Evolutionary conservation across 2,888 invertebrate species (phyloP), one percentile per base, ranked within the genome.

Genomic region (Gryllus longicercus): DNA sequence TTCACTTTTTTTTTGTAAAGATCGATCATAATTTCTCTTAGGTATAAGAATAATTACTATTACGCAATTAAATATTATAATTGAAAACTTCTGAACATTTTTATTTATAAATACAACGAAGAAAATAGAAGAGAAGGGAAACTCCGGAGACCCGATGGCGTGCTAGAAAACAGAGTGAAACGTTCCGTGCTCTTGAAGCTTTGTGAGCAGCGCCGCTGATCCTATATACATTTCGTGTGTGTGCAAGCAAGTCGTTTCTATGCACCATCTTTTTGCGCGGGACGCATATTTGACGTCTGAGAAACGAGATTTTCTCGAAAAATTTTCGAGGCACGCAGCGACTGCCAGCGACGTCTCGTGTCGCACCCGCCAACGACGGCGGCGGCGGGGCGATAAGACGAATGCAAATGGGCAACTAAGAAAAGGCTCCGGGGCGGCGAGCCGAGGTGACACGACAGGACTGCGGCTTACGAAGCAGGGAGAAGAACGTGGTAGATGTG

Each of bases 401-500:
- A 50, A 21, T 21, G 49, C 25, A 11, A 50, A 76, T 76, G 50
- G 18, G 50, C 49, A 10, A 16, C 74, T 21, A 74, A 21, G 21
- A 21, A n/a, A n/a, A n/a, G 21, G 76, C 49, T 38, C 76, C 25
- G 50, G 50, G 76, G 23, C 50, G 76, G 11, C 49, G 76, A 4
- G 76, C 14, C 21, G 38, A 38, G 38, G 38, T 38, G 16, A 76
- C 76, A 23, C 50, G 50, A 21, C 49, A 21, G 21, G 76, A 50
- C 50, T 50, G 4, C 76, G 76, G n/a, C 11, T 76, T 18, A 16
- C 50, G 10, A 74, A 38, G 10, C 10, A 10, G 38, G 38, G 38
- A 38, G 38, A 38, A 74, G n/a, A 74, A 21, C 76, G 76, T 76
- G 50, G 76, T 76, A n/a, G 76, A 50, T n/a, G n/a, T 50, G 11